Evolutionary conservation across 2,113 vertebrate species (phyloP), one percentile per base, ranked within the genome.

Genomic region (Aphyosemion australe): DNA sequence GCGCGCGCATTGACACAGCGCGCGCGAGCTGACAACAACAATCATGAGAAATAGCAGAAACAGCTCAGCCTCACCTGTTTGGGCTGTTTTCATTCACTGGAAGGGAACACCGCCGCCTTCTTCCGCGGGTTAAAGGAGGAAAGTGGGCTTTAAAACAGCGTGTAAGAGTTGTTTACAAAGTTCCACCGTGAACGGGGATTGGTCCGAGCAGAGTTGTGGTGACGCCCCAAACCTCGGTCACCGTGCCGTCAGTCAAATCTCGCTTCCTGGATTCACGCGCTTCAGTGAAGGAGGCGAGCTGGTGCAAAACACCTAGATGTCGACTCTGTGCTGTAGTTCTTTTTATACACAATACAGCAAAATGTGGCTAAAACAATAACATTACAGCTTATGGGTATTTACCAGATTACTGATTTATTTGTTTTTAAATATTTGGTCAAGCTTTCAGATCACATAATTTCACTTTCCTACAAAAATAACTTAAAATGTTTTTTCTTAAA

Each of bases 161-260:
- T 81, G 89, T 56, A 47, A 52, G 55, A 79, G 56, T 88, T 90
- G 89, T 90, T 90, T 90, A 90, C 89, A 89, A 90, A 85, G 87
- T 86, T 74, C 69, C 76, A 15, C 39, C 69, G 74, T 74, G 72
- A 63, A 32, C 54, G 78, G 61, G 50, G 34, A 90, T 90, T 90
- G 89, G 89, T 83, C 75, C 0, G 65, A 31, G 56, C 0, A 8
- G 4, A 14, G 59, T 37, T 43, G 39, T 19, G 80, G 32, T 69
- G 19, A 78, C 89, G 87, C 89, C 89, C 89, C 80, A 26, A 63
- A 55, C 45, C 74, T 58, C 69, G 74, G 78, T 83, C 80, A 85
- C 26, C 8, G 80, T 79, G 82, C 70, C 34, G 71, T 14, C 83
- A 61, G 65, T 76, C 70, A 79, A 51, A 6, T 5, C 20, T 5